These are phyloP conservation scores for Diogma glabrata DNA, from an alignment of 2,888 invertebrate genomes.

Conservation along the genomic window DNA sequence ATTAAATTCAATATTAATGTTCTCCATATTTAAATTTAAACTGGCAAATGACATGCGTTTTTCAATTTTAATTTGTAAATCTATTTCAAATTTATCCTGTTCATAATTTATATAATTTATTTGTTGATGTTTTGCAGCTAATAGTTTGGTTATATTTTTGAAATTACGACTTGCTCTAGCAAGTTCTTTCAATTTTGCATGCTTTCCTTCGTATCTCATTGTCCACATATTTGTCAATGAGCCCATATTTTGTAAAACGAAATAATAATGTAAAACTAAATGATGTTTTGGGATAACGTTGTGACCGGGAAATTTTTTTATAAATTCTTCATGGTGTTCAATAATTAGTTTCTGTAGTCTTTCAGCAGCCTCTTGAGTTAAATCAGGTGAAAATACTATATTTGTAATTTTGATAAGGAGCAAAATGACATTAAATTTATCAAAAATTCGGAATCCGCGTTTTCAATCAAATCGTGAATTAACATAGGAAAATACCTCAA, in stretches of 20 bases:
- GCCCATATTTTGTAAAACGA: neutral
- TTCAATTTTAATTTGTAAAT: neutral
- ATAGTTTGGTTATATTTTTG: neutral
- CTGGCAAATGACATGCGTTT: neutral
- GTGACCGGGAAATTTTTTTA: neutral
- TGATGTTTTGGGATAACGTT: neutral
- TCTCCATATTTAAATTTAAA: neutral
- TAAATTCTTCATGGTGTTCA: neutral
- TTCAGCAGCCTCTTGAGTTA: neutral
- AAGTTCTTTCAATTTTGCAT: slow-evolving; percentile 1
- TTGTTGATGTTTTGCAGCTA: slow-evolving; percentile 1
- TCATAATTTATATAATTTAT: neutral
- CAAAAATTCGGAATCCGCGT: neutral
- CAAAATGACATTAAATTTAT: neutral
- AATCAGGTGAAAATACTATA: neutral
- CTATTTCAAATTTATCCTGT: neutral
- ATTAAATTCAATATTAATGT: neutral
- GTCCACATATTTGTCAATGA: neutral
- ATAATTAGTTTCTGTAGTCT: neutral
- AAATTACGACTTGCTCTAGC: neutral
- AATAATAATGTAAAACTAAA: neutral
- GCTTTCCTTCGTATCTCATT: neutral
- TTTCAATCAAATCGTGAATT: neutral
- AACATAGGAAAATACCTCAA: neutral
- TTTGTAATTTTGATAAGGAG: neutral